Base-by-base conservation (phyloP, 2,113 vertebrate species). In the Gobiocypris rarus region DNA sequence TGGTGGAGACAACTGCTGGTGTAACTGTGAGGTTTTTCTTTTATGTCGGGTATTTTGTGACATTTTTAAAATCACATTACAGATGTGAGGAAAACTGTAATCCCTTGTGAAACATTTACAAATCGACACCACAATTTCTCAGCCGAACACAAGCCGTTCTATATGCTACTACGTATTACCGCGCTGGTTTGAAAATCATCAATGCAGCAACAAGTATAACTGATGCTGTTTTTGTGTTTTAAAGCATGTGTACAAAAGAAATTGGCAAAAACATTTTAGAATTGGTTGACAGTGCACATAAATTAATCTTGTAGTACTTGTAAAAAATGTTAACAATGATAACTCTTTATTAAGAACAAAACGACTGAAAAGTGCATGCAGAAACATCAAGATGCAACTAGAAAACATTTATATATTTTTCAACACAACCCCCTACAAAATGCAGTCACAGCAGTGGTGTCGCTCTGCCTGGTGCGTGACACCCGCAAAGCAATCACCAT, bases 361-460 rank as follows among this genome's bases (percentile, higher is more conserved):
- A 90, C 89, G 93, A 92, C 92, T 93, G 87, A 89, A 80, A 80
- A 80, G 92, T 91, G 85, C 90, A 92, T 89, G 88, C 90, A 91
- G 89, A 70, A 87, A 89, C 83, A 91, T 85, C 87, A 90, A 90
- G 86, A 92, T 89, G 88, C 86, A 87, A 73, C 88, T 87, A 86
- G 87, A 70, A 71, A 90, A 91, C 82, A 86, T 83, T 34, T 26
- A 63, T 31, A 59, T 61, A 9, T 79, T 41, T 74, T 87, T 85
- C 78, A 88, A 89, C 75, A 87, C 87, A 88, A 69, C 70, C 75
- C 75, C 84, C 82, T 87, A 87, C 56, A 84, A 87, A 88, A 90
- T 73, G 87, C 82, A 85, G 67, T 81, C 84, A 79, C 7, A 86
- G 86, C 86, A 86, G 83, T 86, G 85, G 65, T 61, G 79, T 81